These are phyloP conservation scores for Acanthoscelides obtectus DNA, from an alignment of 2,888 invertebrate genomes.

Conservation along the genomic window DNA sequence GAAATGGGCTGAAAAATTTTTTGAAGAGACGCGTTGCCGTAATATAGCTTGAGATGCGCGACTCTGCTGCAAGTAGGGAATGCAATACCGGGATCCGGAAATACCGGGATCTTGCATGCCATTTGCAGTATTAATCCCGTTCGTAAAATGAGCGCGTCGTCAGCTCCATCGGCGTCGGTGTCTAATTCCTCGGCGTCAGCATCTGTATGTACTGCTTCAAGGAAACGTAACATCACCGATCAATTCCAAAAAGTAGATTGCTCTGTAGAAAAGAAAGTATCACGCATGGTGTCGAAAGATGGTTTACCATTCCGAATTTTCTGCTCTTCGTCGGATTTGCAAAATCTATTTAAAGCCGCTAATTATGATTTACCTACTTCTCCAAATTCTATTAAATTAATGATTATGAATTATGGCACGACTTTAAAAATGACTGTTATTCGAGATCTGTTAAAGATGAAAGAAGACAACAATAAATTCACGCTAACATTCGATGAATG, in stretches of 20 bases:
- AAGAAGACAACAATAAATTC: neutral
- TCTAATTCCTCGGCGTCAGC: neutral
- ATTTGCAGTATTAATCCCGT: too few species aligned
- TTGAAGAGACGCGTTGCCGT: too few species aligned
- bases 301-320: neutral
- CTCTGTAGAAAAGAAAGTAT: neutral
- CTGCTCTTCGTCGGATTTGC: neutral
- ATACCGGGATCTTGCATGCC: too few species aligned
- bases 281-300: neutral
- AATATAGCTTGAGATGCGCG: too few species aligned
- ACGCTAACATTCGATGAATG: neutral
- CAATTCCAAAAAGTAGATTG: neutral
- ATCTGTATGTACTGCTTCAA: neutral
- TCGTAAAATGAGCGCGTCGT: too few species aligned
- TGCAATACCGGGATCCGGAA: too few species aligned
- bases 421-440: constrained; percentile 7
- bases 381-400: constrained; percentile 3
- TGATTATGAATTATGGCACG: constrained; percentile 9
- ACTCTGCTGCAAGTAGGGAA: too few species aligned
- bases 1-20: too few species aligned
- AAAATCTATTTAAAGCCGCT: neutral
- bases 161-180: neutral
- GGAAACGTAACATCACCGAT: neutral
- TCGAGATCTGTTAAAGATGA: neutral
- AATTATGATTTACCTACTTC: constrained; percentile 4